phyloP scores from a whole-genome alignment of 2,113 vertebrate species.

The Pogonocichla stellata region DNA sequence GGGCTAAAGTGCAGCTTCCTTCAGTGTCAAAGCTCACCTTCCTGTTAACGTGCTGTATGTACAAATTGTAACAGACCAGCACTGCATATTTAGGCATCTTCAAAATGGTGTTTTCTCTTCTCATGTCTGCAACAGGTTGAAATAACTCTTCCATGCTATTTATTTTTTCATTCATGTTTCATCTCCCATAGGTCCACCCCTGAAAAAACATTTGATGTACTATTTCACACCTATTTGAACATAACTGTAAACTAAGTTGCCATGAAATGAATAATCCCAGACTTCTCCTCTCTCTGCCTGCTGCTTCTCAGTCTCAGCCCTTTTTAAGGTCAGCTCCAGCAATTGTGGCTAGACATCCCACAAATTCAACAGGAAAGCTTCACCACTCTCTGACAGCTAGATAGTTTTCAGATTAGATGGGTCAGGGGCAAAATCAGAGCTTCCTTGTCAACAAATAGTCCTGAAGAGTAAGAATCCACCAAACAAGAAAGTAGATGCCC shows the following conservation, averaged over 20 bases:
- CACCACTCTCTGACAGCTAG: not conserved
- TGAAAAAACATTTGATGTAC: not conserved
- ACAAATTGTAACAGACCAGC: not conserved
- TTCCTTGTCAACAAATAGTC: not conserved
- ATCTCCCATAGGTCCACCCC: not conserved
- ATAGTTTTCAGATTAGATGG: not conserved
- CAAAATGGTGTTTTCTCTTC: not conserved
- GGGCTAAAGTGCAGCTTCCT: conserved; percentile 3
- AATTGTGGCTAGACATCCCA: rapidly evolving
- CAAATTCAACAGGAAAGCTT: not conserved
- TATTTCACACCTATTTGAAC: not conserved
- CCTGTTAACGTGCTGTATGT: not conserved
- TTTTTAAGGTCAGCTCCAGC: not conserved
- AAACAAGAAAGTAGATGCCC: not conserved
- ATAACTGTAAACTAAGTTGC: not conserved
- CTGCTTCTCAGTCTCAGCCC: not conserved
- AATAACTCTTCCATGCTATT: not conserved
- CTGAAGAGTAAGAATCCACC: not conserved
- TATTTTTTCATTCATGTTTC: not conserved
- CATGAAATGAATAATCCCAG: not conserved
- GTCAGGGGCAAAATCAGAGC: not conserved
- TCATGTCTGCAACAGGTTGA: not conserved
- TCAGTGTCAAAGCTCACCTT: conserved; percentile 29
- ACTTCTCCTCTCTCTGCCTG: not conserved
- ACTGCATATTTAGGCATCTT: not conserved